Evolutionary conservation across 2,888 invertebrate genomes (phyloP).

Genomic region (Mamestra brassicae): DNA sequence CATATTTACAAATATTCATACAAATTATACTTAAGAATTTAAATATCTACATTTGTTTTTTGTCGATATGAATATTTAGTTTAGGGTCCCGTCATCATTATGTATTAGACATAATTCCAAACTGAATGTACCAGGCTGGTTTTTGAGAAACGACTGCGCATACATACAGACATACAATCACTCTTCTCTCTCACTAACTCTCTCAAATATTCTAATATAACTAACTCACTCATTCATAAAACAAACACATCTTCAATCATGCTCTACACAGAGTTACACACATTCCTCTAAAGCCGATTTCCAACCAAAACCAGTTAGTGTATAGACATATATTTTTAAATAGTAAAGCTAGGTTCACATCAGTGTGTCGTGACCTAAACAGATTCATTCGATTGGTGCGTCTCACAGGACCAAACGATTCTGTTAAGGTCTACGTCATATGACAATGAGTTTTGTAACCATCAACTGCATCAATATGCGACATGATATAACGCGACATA

Average conservation of each 20-base stretch:
- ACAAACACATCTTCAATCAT: neutral
- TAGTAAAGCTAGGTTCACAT: neutral
- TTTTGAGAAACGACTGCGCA: neutral
- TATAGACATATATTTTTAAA: neutral
- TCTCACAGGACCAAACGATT: too few relatives aligned
- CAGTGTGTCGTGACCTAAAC: too few relatives aligned
- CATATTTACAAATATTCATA: conserved; percentile 32
- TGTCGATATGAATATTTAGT: neutral
- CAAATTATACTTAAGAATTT: neutral
- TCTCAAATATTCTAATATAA: neutral
- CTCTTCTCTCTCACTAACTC: neutral
- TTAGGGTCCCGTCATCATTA: neutral
- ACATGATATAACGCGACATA: too few relatives aligned
- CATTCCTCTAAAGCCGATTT: neutral
- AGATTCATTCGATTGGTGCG: too few relatives aligned
- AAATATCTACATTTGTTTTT: neutral
- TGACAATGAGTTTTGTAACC: too few relatives aligned
- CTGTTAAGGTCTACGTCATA: too few relatives aligned
- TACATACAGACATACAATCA: neutral
- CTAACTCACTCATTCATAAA: neutral
- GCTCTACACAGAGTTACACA: neutral
- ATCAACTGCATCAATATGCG: too few relatives aligned
- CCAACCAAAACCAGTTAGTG: neutral
- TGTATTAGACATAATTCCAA: neutral
- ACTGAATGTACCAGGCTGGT: neutral